phyloP scores from a whole-genome alignment of 2,888 invertebrate species.

The Xylophagus ater region DNA sequence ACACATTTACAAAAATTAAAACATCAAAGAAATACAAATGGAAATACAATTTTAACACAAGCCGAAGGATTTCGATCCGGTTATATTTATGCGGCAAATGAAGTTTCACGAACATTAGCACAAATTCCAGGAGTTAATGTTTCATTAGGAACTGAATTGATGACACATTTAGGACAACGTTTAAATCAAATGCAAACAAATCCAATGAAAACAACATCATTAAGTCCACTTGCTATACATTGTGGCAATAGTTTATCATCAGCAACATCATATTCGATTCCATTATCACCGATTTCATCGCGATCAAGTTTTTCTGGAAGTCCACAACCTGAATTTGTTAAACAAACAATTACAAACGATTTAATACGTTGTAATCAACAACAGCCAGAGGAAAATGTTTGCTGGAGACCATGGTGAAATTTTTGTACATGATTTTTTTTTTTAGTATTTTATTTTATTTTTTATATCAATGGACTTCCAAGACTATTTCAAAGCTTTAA shows the following conservation, averaged over 20 bases:
- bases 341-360: neutral
- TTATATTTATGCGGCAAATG: slow-evolving; percentile 80
- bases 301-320: slow-evolving; percentile 5
- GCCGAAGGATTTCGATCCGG: slow-evolving; percentile 82
- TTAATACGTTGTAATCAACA: neutral
- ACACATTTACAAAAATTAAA: slow-evolving; percentile 65
- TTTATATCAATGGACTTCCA: no score
- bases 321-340: slow-evolving; percentile 1
- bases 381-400: slow-evolving; percentile 26
- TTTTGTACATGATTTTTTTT: no score
- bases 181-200: slow-evolving; percentile 39
- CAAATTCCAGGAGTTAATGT: slow-evolving; percentile 77
- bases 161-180: slow-evolving; percentile 77
- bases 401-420: slow-evolving; percentile 35
- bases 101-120: slow-evolving; percentile 75
- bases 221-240: no score
- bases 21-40: no score
- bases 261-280: no score
- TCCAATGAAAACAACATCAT: no score
- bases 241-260: no score
- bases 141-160: no score
- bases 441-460: no score
- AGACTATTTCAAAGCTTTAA: no score
- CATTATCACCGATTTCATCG: slow-evolving; percentile 10
- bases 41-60: no score